These are phyloP conservation scores for Pandemis heparana DNA, from an alignment of 2,888 invertebrate species.

Conservation along the genomic window DNA sequence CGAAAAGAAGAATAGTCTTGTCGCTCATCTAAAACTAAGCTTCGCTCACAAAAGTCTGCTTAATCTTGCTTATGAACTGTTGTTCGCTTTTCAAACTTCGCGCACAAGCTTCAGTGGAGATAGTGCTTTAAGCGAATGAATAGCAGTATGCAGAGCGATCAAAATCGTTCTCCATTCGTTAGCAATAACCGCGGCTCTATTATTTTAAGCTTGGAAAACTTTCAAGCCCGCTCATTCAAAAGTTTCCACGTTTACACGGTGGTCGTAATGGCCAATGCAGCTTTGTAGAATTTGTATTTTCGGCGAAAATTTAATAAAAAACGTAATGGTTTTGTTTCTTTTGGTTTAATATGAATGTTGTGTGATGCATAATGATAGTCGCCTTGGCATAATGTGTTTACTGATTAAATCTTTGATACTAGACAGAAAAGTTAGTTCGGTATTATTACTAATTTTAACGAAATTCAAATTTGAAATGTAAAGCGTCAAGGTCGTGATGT, in stretches of 20 bases:
- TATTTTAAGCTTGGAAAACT: constrained; percentile 38
- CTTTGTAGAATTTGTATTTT: background rate
- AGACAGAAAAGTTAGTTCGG: background rate
- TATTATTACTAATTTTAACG: no score
- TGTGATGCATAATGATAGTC: no score
- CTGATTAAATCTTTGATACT: background rate
- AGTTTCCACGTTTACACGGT: constrained; percentile 28
- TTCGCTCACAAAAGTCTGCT: background rate
- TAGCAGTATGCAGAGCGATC: constrained; percentile 12
- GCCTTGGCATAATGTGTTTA: background rate
- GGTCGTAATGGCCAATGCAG: background rate
- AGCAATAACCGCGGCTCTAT: constrained; percentile 36
- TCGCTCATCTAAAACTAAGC: background rate
- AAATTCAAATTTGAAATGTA: no score
- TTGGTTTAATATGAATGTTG: background rate
- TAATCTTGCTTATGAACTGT: no score
- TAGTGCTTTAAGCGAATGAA: constrained; percentile 5
- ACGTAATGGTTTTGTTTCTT: background rate
- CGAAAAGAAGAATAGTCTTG: no score
- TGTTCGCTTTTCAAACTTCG: background rate
- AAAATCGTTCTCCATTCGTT: constrained; percentile 34
- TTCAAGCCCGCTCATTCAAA: constrained; percentile 12
- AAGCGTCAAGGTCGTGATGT: no score
- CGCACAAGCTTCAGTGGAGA: background rate
- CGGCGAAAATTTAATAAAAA: background rate